phyloP scores from a whole-genome alignment of 2,797 vertebrate species.

The Masticophis lateralis region DNA sequence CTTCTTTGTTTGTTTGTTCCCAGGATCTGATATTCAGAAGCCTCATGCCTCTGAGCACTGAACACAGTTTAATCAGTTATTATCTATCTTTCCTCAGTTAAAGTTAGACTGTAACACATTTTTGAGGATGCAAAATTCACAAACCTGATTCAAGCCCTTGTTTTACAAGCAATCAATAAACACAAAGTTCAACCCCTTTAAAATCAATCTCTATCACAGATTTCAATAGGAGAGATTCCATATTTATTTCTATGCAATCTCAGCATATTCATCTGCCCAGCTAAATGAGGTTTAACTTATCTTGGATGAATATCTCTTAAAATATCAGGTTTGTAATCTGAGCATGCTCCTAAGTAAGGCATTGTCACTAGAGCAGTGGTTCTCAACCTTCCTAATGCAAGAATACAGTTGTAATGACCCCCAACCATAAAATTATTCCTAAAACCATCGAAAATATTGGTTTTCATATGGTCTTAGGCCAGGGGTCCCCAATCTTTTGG shows the following conservation, averaged over 20 bases:
- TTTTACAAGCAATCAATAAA: not conserved
- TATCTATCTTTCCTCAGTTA: not conserved
- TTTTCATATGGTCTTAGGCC: too few relatives aligned
- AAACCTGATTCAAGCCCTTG: not conserved
- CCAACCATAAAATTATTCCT: too few relatives aligned
- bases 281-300: not conserved
- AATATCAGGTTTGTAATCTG: not conserved
- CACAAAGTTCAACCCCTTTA: not conserved
- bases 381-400: too few relatives aligned
- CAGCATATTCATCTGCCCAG: not conserved
- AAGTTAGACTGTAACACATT: not conserved
- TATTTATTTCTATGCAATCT: not conserved
- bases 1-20: not conserved
- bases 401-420: too few relatives aligned
- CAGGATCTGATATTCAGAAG: not conserved
- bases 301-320: not conserved
- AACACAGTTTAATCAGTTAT: not conserved
- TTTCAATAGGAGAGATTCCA: not conserved
- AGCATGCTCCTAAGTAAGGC: not conserved
- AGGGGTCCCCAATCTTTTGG: too few relatives aligned
- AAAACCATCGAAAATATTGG: too few relatives aligned
- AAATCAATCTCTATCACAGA: not conserved
- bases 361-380: not conserved
- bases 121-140: not conserved
- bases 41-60: not conserved